Evolutionary conservation across 1,140 invertebrate species (phyloP).

Genomic region (Varroa destructor): DNA sequence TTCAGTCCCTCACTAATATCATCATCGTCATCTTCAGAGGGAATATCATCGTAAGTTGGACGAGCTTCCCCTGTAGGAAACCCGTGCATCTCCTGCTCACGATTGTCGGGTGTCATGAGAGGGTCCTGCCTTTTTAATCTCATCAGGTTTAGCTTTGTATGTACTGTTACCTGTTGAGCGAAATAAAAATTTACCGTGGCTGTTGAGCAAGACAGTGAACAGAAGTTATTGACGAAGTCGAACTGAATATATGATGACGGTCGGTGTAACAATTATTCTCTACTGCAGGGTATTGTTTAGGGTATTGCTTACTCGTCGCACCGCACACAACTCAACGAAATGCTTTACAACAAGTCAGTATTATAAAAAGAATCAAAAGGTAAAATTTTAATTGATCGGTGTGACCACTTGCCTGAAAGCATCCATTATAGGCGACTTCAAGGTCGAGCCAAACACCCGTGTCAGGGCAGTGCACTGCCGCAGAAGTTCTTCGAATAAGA

Average conservation of each 20-base stretch:
- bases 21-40: constrained; percentile 33
- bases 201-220: too few relatives aligned
- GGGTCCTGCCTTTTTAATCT: constrained; percentile 50
- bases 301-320: too few relatives aligned
- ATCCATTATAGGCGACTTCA: constrained; percentile 74
- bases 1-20: constrained; percentile 32
- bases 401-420: constrained; percentile 45
- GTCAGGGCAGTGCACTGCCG: constrained; percentile 40
- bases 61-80: constrained; percentile 22
- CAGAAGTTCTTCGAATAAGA: constrained; percentile 12
- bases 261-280: too few relatives aligned
- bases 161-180: constrained; percentile 57
- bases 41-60: constrained; percentile 29
- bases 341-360: too few relatives aligned
- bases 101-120: background rate
- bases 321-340: too few relatives aligned
- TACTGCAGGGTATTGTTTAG: too few relatives aligned
- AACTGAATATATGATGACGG: too few relatives aligned
- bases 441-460: constrained; percentile 84
- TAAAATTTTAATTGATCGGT: too few relatives aligned
- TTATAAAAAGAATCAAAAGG: too few relatives aligned
- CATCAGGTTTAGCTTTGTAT: constrained; percentile 86
- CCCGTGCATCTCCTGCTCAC: constrained; percentile 18
- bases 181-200: too few relatives aligned
- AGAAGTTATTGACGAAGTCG: too few relatives aligned